phyloP scores from a whole-genome alignment of 2,797 vertebrate species.

The Capromys pilorides region DNA sequence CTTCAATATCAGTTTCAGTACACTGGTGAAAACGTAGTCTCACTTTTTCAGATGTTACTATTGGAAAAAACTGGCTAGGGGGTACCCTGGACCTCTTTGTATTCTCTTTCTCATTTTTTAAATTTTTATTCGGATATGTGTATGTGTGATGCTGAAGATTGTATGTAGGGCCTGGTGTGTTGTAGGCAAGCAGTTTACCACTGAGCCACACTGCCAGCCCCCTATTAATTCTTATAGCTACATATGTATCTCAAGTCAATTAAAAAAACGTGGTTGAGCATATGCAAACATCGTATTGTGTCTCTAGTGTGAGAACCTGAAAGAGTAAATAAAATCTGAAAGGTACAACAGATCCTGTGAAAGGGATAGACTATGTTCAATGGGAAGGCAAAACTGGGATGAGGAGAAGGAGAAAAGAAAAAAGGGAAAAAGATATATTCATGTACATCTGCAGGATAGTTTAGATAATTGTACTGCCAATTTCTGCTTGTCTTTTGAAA shows the following conservation, averaged over 20 bases:
- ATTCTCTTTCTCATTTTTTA: not conserved
- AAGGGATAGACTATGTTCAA: too few relatives aligned
- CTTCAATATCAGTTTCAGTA: not conserved
- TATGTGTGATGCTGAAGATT: not conserved
- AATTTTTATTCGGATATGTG: not conserved
- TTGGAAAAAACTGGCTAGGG: not conserved
- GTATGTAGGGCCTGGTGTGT: not conserved
- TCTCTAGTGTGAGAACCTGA: too few relatives aligned
- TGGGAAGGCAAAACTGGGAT: too few relatives aligned
- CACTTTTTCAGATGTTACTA: not conserved
- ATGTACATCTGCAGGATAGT: too few relatives aligned
- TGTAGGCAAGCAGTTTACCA: not conserved
- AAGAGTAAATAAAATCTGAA: too few relatives aligned
- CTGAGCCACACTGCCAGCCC: not conserved
- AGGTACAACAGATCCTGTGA: too few relatives aligned
- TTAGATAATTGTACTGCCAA: too few relatives aligned
- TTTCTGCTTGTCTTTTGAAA: too few relatives aligned
- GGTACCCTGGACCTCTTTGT: not conserved
- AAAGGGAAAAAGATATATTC: too few relatives aligned
- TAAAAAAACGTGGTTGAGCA: not conserved
- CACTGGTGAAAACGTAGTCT: not conserved
- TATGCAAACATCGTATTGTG: too few relatives aligned
- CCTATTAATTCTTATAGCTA: slow-evolving; percentile 34
- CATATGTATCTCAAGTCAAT: not conserved
- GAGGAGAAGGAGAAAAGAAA: too few relatives aligned